Base-by-base conservation (phyloP, 2,888 invertebrate species). In the Plagodis pulveraria region DNA sequence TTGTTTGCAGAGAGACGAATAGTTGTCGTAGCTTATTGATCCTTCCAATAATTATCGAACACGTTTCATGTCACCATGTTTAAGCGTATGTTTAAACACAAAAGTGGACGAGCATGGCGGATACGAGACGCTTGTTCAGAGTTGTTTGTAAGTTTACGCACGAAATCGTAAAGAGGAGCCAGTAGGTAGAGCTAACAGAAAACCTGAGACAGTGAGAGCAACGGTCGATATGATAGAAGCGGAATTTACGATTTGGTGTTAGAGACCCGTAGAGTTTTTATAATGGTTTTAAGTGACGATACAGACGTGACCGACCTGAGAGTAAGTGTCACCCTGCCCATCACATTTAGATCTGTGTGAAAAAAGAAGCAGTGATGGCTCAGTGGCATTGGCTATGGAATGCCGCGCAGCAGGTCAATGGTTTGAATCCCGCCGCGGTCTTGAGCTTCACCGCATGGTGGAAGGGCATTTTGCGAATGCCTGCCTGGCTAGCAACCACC, bases 21-120 rank as follows among this genome's bases (percentile, higher is more conserved):
- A 88, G 84, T 88, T 90, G 88, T 81, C 84, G 83, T 82, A 80
- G 84, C 81, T 77, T 81, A 92, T 92, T 92, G 91, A 91, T 92
- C 91, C 91, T 92, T 92, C 91, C 87, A 91, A 92, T 92, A 92
- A 92, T 91, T 91, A 92, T 92, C 89, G 92, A 85, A 87, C 92
- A 92, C 89, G 91, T 91, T 91, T 89, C 89, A 84, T 91, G 91
- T 90, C 89, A 87, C 89, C 85, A 87, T 86, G 88, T 86, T 84
- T 85, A 82, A 82, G 82, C 78, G 79, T 78, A 83, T 82, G 84
- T 84, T 88, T 87, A 89, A 90, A 92, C 79, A 91, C 80, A 81
- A 87, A 86, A 84, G 87, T 85, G 80, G 84, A 83, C 81, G 81
- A 83, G 84, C 81, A 76, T 87, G 82, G 83, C 83, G 83, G 86